Conservation (phyloP, 2,113 vertebrate species). For the Ptilorrhoa leucosticta region DNA sequence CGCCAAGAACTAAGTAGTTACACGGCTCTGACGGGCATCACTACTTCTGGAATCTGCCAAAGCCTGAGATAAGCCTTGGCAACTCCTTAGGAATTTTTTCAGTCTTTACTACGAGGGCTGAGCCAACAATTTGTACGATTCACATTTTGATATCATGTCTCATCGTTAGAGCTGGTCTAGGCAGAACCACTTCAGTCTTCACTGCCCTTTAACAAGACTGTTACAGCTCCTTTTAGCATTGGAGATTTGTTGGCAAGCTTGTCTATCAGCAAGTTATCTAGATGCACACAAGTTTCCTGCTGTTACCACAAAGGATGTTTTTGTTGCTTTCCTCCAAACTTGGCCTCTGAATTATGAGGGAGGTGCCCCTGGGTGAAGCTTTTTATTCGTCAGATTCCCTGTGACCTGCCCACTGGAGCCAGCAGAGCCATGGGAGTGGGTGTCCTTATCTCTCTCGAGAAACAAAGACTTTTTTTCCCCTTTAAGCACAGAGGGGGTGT, state of each 20-base stretch:
- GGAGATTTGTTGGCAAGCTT: neutral
- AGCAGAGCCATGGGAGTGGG: neutral
- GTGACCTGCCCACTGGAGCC: neutral
- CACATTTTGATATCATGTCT: neutral
- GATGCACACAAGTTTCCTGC: conserved; percentile 1
- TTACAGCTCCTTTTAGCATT: neutral
- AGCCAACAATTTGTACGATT: neutral
- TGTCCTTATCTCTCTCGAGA: neutral
- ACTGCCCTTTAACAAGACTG: neutral
- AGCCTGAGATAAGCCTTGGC: neutral
- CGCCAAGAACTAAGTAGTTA: neutral
- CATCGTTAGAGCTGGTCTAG: neutral
- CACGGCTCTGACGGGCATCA: accelerated
- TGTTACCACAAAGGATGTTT: neutral
- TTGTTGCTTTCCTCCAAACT: neutral
- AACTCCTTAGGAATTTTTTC: neutral
- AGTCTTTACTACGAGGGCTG: neutral
- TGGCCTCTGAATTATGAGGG: neutral
- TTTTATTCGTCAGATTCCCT: neutral
- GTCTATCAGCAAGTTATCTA: neutral
- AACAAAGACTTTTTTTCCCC: neutral
- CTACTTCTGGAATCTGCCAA: neutral
- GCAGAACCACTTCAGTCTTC: neutral
- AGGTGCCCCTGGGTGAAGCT: neutral
- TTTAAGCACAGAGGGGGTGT: accelerated